Base-by-base conservation (phyloP, 2,888 invertebrate species). In the Diadegma fenestrale region DNA sequence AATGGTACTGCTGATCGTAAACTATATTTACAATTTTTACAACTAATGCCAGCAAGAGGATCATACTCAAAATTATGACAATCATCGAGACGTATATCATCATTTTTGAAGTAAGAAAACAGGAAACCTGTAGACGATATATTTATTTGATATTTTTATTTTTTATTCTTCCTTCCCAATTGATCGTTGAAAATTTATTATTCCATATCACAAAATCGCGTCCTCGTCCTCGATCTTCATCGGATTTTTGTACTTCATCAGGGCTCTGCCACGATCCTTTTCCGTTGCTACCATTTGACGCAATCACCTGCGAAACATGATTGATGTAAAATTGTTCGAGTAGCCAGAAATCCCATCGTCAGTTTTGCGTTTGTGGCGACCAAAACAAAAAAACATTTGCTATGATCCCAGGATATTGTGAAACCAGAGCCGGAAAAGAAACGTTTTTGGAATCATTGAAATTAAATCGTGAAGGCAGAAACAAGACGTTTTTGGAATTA, bases 211-310 rank as follows among this genome's bases (percentile, higher is more conserved):
- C 92, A 93, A 91, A 83, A 90, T 89, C 77, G 93, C 93, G 77
- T 93, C 93, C 72, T 91, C 89, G 68, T 92, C 92, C 86, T 94
- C 94, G 88, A 93, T 93, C 84, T 94, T 93, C 88, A 93, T 93
- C 30, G 93, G 90, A 89, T 91, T 92, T 88, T 90, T 92, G 88
- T 93, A 93, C 87, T 93, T 92, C 93, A 94, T 94, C 88, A 98
- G 94, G 2, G 98, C 98, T 98, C 98, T 30, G 98, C 97, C 0
- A 98, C 98, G 0, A 98, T 98, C 89, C 98, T 98, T 91, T 98
- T 98, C n/a, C n/a, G 93, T 97, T 97, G 93, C 97, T 97, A 0
- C 97, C 98, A 14, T 97, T 96, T 0, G 97, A 96, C 0, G 97
- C 97, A 85, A 98, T 97, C 86, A 98, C 96, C 95, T 97, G 96